Percentiles rank a stretch among this genome's conserved stretches.
Conservation (phyloP, 2,113 vertebrate genomes). For the Scophthalmus maximus region DNA sequence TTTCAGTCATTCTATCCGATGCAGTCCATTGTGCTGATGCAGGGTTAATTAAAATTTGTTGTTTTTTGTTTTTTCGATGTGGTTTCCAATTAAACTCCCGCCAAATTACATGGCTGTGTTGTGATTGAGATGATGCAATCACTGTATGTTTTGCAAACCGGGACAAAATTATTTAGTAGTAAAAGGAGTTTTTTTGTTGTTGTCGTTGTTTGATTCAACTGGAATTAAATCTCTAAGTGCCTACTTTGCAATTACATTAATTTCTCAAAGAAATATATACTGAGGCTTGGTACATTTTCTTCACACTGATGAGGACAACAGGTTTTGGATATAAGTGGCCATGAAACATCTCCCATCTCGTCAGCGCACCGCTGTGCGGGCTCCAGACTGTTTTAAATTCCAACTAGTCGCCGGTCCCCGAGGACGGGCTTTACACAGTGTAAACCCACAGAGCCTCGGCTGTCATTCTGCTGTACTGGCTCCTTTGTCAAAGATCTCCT, state of each 20-base stretch:
- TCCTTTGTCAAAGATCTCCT: conserved; percentile 63
- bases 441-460: conserved; percentile 58
- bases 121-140: conserved; percentile 21
- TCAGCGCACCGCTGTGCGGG: conserved; percentile 22
- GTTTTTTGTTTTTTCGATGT: conserved; percentile 14
- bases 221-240: conserved; percentile 18
- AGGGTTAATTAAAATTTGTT: background rate
- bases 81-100: conserved; percentile 37
- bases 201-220: background rate
- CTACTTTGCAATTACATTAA: conserved; percentile 13
- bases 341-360: conserved; percentile 42
- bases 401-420: conserved; percentile 58
- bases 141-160: conserved; percentile 26
- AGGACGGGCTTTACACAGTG: conserved; percentile 66
- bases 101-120: conserved; percentile 26
- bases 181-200: background rate
- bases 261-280: background rate
- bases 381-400: conserved; percentile 67
- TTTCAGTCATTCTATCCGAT: conserved; percentile 1
- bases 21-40: background rate
- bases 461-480: conserved; percentile 57
- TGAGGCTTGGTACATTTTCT: background rate
- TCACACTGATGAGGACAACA: conserved; percentile 30
- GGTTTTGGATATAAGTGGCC: conserved; percentile 55
- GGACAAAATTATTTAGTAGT: conserved; percentile 19